Percentiles rank a stretch among this genome's conserved stretches.
These are phyloP conservation scores for Heterotis niloticus DNA, from an alignment of 2,113 vertebrate genomes.

Conservation along the genomic window DNA sequence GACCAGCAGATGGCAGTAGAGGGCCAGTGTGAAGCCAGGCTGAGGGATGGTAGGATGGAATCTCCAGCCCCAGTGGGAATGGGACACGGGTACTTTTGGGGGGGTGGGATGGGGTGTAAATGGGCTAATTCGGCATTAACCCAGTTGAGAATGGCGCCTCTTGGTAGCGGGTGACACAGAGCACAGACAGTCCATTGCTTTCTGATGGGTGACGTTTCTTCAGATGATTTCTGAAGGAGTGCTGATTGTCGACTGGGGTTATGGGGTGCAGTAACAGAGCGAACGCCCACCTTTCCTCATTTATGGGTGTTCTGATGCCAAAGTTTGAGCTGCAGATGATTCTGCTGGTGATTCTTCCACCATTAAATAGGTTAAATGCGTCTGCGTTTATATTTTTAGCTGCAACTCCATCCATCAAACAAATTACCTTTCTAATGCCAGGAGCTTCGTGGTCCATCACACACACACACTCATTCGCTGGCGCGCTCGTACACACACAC, in stretches of 20 bases:
- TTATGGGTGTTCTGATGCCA: not conserved
- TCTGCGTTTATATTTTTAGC: not conserved
- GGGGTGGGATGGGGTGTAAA: slow-evolving; percentile 29
- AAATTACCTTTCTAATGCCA: too few species aligned
- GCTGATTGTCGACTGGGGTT: too few species aligned
- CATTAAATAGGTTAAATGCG: not conserved
- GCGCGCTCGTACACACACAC: too few species aligned
- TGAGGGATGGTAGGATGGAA: slow-evolving; percentile 27
- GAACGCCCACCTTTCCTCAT: not conserved
- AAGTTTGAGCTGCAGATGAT: not conserved
- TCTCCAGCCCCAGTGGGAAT: slow-evolving; percentile 17
- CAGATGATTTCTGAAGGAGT: not conserved
- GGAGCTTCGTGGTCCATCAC: too few species aligned
- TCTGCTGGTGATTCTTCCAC: not conserved
- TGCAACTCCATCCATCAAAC: not conserved
- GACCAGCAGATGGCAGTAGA: slow-evolving; percentile 70
- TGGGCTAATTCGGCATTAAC: slow-evolving; percentile 45
- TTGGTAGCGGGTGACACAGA: slow-evolving; percentile 23
- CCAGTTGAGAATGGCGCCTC: slow-evolving; percentile 44
- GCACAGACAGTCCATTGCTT: not conserved
- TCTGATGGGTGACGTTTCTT: not conserved
- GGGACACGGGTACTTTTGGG: too few species aligned
- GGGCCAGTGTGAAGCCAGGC: slow-evolving; percentile 46
- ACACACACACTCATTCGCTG: too few species aligned
- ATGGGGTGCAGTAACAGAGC: not conserved